Evolutionary conservation across 2,113 vertebrate species (phyloP), one percentile per base, ranked within the genome.

Genomic region (Ovis canadensis): DNA sequence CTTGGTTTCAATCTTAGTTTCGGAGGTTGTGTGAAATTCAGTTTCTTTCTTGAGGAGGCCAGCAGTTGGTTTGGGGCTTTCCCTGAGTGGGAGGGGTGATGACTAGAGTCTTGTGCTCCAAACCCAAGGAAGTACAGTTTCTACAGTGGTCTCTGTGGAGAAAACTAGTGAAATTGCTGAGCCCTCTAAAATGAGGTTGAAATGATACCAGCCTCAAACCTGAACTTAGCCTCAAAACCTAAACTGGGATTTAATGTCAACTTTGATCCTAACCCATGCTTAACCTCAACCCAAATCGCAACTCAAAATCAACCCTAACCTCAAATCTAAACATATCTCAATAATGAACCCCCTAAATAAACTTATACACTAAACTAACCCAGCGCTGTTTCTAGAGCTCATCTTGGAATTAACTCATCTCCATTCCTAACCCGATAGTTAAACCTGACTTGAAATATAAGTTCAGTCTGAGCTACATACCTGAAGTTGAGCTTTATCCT

Each of bases 1-100:
- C 95, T 97, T 80, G 90, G 94, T 98, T 98, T 98, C 96, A 91
- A 94, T 98, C 97, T 98, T 96, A 92, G 97, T 98, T 98, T 97
- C 95, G 23, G 97, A 97, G 97, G 90, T 88, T 97, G 94, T 96
- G 83, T 97, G 94, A 98, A 97, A 96, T 96, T 97, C 9, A 3
- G 97, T 98, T 97, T 98, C 97, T 98, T 95, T 98, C 95, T 93
- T 98, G 97, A 54, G 89, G 94, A 97, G 93, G 92, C 96, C 88
- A 84, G 64, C 87, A 93, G 97, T 95, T 92, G 86, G 87, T 90
- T 55, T 86, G 97, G 96, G 97, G 95, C 93, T 98, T 98, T 98
- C 96, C 97, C 95, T 67, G 97, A 43, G 92, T 97, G 94, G 97
- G 96, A 97, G 96, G n/a, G 45, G 77, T 95, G 87, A 86, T 96